Base-by-base conservation (phyloP, 2,113 vertebrate species). In the Sterrhoptilus dennistouni region DNA sequence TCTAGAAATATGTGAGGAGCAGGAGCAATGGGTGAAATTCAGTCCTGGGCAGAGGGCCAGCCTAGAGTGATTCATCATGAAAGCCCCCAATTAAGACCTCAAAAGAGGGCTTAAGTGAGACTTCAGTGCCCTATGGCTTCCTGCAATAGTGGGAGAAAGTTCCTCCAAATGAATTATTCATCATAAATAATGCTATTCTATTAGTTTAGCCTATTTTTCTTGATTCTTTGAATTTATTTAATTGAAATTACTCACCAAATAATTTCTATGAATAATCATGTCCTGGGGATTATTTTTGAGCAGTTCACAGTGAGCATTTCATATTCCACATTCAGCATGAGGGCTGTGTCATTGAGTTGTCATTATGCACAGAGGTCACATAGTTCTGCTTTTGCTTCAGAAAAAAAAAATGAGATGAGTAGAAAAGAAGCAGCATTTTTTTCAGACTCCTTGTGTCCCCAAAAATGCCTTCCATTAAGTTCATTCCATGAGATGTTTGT, bases 181-280 rank as follows among this genome's bases (percentile, higher is more conserved):
- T 92, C 29, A 42, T 95, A 90, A 96, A 96, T 93, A 93, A 90
- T 89, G 27, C 57, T 38, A 87, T 93, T 94, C 69, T 92, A 80
- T 93, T 93, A 81, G 79, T 93, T 96, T 92, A 96, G 65, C 28
- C 72, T 89, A 65, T 89, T 93, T 94, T 94, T 93, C 83, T 87
- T 61, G 83, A 92, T 94, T 96, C 63, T 65, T 87, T 96, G 93
- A 90, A 92, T 96, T 96, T 95, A 89, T 96, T 96, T 96, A 97
- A 96, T 96, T 96, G 95, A 97, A 97, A 95, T 96, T 97, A 94
- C 83, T 89, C 92, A 96, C 88, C 96, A 96, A 94, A 92, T 95
- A 96, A 97, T 95, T 93, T 95, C 90, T 76, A 96, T 96, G 90
- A 97, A 97, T 97, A 97, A 96, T 96, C 90, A 95, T 96, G 86